Evolutionary conservation across 2,888 invertebrate genomes (phyloP), one percentile per base, ranked within the genome.

Genomic region (Cordilura impudica): DNA sequence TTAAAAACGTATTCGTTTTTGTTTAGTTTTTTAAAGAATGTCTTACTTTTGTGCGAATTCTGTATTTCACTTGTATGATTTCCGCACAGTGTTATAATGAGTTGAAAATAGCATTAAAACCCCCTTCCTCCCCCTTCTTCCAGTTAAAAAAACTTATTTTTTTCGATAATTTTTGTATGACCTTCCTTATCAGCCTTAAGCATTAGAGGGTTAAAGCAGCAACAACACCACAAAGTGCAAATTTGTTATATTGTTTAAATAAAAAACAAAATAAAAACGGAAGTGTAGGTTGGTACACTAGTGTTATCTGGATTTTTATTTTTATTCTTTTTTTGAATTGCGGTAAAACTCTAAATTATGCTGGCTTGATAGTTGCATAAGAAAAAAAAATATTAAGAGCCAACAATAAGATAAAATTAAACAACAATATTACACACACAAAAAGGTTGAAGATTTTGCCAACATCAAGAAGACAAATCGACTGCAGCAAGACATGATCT

Each of bases 381-480:
- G 7, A 16, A 70, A 26, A 31, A 54, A 45, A 47, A 39, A 26
- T 49, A 39, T 26, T 29, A 39, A 39, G 35, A 39, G 43, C 49
- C 43, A 66, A 60, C 26, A 58, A 14, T 56, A 21, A 49, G 73
- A 73, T 58, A 39, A 31, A 66, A 73, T 73, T 65, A 58, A 21
- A 65, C 65, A 58, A 51, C 51, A 66, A 66, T 21, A 4, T 39
- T 29, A 31, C 49, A 14, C n/a, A n/a, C 6, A 49, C 7, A 47
- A 35, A 26, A 73, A 65, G 47, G 35, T 63, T 56, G 1, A 51
- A 43, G 10, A 45, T 56, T 47, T 18, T 26, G 49, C 72, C 65
- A 73, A 73, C 8, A 58, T 29, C 29, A 72, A 19, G 19, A 56
- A 61, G 60, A 60, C 67, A 60, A 74, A 60, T 74, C 53, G 58